Conservation (phyloP, 2,888 invertebrate genomes). For the Clepsis dumicolana region DNA sequence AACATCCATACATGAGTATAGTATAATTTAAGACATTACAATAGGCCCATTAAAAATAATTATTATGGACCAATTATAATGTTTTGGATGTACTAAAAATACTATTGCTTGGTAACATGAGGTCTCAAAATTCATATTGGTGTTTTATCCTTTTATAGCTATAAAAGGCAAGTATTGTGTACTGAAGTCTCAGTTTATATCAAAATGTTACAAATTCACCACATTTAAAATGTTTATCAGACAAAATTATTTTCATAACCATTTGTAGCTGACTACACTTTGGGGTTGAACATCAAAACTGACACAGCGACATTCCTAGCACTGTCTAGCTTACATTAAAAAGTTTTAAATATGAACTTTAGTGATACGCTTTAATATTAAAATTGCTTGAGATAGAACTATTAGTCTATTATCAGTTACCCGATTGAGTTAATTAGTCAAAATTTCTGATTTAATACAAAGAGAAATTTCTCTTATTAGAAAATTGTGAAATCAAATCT, state of each 20-base stretch:
- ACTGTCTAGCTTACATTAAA: conserved; percentile 43
- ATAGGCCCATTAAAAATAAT: conserved; percentile 23
- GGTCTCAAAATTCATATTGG: conserved; percentile 29
- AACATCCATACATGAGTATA: conserved; percentile 28
- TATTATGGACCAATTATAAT: conserved; percentile 24
- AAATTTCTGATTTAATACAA: conserved; percentile 19
- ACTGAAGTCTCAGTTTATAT: conserved; percentile 13
- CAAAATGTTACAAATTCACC: conserved; percentile 22
- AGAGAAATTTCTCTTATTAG: conserved; percentile 18
- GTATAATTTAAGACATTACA: conserved; percentile 22
- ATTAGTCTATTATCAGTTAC: conserved; percentile 39
- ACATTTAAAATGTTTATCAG: conserved; percentile 15
- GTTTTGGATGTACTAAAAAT: conserved; percentile 26
- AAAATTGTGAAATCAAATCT: conserved; percentile 20
- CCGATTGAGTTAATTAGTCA: conserved; percentile 28
- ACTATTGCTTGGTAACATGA: conserved; percentile 40
- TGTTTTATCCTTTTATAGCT: conserved; percentile 34
- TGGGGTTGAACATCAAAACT: conserved; percentile 34
- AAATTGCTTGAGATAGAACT: conserved; percentile 44
- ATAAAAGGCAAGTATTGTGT: conserved; percentile 29
- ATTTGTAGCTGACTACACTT: conserved; percentile 8
- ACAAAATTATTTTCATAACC: conserved; percentile 9
- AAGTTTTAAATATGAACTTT: conserved; percentile 42
- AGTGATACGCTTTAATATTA: conserved; percentile 42
- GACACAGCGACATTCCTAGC: conserved; percentile 35